Percentiles rank a stretch among this genome's conserved stretches.
These are phyloP conservation scores for Selene dorsalis DNA, from an alignment of 2,797 vertebrate genomes.

Conservation along the genomic window DNA sequence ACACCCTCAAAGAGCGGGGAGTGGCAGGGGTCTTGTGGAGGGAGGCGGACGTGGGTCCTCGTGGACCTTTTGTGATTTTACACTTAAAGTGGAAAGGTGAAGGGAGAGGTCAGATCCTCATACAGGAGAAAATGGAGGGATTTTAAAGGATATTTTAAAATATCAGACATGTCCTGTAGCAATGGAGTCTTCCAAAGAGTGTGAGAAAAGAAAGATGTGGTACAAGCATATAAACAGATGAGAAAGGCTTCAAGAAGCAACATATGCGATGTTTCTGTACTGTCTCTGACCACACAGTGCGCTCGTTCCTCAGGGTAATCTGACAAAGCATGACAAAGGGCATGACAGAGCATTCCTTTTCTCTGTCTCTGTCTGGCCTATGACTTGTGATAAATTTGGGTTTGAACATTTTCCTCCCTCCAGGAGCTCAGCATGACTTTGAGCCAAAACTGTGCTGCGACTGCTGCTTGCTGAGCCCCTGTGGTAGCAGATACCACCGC, in stretches of 20 bases:
- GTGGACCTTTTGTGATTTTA: conserved; percentile 55
- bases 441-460: conserved; percentile 31
- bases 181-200: not conserved
- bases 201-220: not conserved
- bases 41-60: conserved; percentile 42
- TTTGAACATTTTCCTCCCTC: conserved; percentile 39
- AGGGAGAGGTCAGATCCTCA: not conserved
- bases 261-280: not conserved
- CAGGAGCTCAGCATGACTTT: conserved; percentile 24
- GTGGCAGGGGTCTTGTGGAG: conserved; percentile 46
- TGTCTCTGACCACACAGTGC: not conserved
- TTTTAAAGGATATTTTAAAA: not conserved
- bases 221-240: not conserved
- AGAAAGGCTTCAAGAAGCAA: not conserved
- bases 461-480: not conserved
- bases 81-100: conserved; percentile 2
- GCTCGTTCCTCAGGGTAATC: not conserved
- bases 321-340: conserved; percentile 17
- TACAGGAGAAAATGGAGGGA: no score
- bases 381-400: conserved; percentile 27
- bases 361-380: conserved; percentile 5
- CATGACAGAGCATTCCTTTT: conserved; percentile 22
- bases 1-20: conserved; percentile 52
- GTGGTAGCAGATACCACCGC: conserved; percentile 9
- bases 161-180: not conserved